Percentiles rank a stretch among this genome's conserved stretches.
Conservation (phyloP, 2,797 vertebrate species). For the Cichlasoma orientale region DNA sequence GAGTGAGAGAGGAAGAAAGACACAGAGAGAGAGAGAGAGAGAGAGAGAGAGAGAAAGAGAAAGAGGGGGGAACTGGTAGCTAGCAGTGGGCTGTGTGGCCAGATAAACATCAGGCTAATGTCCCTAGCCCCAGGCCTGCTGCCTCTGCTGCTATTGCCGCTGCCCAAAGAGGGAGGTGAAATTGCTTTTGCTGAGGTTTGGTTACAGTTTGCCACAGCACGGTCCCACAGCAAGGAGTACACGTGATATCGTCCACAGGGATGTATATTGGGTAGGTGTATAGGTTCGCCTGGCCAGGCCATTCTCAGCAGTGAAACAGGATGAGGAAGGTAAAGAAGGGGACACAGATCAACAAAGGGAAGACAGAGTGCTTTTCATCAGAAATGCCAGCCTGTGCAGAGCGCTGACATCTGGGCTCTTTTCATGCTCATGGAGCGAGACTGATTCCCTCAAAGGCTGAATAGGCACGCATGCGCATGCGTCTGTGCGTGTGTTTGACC, state of each 20-base stretch:
- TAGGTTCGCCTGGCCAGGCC: neutral
- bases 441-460: constrained; percentile 66
- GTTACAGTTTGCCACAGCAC: constrained; percentile 29
- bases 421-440: constrained; percentile 72
- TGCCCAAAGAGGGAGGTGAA: constrained; percentile 40
- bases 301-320: constrained; percentile 31
- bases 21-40: constrained; percentile 8
- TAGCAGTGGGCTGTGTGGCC: constrained; percentile 37
- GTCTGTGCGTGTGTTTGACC: constrained; percentile 36
- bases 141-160: constrained; percentile 33
- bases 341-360: constrained; percentile 26
- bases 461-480: constrained; percentile 26
- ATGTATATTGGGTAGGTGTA: neutral
- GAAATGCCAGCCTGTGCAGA: constrained; percentile 30
- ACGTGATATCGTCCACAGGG: constrained; percentile 13
- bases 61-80: constrained; percentile 13
- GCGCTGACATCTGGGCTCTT: constrained; percentile 74
- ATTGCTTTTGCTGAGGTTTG: constrained; percentile 43
- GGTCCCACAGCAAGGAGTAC: neutral
- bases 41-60: neutral
- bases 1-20: constrained; percentile 22
- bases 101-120: constrained; percentile 67
- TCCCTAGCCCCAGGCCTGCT: constrained; percentile 37
- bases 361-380: constrained; percentile 48
- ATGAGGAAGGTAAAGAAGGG: constrained; percentile 35